Conservation (phyloP, 2,888 invertebrate species). For the Seira sanloemensis region DNA sequence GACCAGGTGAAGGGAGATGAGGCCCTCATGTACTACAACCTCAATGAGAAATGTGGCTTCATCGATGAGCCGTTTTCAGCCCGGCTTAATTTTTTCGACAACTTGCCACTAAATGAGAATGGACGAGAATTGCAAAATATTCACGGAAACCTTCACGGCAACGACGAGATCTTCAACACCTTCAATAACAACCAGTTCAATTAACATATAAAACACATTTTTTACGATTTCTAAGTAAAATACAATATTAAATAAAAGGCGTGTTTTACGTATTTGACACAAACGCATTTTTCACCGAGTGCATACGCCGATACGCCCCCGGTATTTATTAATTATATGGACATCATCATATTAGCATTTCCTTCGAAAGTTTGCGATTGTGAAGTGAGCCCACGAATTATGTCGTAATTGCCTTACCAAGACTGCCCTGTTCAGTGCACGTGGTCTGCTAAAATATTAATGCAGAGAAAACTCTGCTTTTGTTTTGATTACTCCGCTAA, state of each 20-base stretch:
- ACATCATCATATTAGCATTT: no score
- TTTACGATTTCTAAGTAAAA: no score
- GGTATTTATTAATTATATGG: no score
- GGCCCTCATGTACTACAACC: constrained; percentile 67
- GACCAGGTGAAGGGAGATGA: constrained; percentile 71
- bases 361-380: no score
- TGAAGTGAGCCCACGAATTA: no score
- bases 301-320: no score
- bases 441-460: no score
- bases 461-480: neutral
- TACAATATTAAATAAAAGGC: no score
- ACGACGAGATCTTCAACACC: constrained; percentile 34
- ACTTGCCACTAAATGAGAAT: constrained; percentile 70
- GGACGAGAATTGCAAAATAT: constrained; percentile 62
- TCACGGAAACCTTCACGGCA: constrained; percentile 7
- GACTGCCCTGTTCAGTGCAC: no score
- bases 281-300: no score
- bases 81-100: constrained; percentile 73
- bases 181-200: constrained; percentile 5
- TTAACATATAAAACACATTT: neutral
- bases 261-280: no score
- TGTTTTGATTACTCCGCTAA: neutral
- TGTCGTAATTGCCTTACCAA: no score
- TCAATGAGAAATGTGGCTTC: constrained; percentile 63
- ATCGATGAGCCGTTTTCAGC: constrained; percentile 69